Evolutionary conservation across 92 coral and sea anemone genomes (phyloP).

Genomic region (Phenganax stokvisi): DNA sequence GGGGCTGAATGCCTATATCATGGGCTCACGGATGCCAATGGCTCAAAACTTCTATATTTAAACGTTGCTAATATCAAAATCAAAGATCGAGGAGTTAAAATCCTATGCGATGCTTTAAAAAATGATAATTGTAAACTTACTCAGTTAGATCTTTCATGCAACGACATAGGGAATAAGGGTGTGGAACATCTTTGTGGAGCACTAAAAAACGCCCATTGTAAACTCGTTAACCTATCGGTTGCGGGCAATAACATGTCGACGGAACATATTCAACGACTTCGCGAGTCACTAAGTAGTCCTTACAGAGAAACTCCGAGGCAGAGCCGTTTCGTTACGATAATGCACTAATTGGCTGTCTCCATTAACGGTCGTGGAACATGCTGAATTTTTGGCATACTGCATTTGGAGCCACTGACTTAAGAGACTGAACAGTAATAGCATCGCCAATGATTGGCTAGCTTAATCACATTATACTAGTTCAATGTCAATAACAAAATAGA

Average conservation of each 20-base stretch:
- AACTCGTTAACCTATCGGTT: conserved; percentile 9
- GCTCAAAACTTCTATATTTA: background rate
- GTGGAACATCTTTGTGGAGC: conserved; percentile 26
- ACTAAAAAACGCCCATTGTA: conserved; percentile 20
- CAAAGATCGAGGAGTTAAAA: background rate
- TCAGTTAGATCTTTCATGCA: conserved; percentile 2
- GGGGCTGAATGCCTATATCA: background rate
- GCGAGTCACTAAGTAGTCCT: background rate
- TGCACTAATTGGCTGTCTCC: no score
- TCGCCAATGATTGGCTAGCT: no score
- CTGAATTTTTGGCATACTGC: no score
- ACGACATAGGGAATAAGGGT: conserved; percentile 16
- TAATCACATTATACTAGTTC: no score
- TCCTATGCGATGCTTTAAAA: conserved; percentile 28
- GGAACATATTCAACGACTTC: background rate
- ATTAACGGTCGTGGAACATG: no score
- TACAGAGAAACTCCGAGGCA: background rate
- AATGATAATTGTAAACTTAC: conserved; percentile 34
- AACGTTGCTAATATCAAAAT: background rate
- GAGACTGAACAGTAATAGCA: no score
- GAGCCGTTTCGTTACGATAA: no score
- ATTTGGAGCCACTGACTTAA: no score
- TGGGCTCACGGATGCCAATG: background rate
- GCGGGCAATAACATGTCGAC: background rate
- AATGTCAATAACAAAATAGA: no score